Percentiles rank a stretch among this genome's conserved stretches.
These are phyloP conservation scores for Irena cyanogastra DNA, from an alignment of 2,113 vertebrate species.

Conservation along the genomic window DNA sequence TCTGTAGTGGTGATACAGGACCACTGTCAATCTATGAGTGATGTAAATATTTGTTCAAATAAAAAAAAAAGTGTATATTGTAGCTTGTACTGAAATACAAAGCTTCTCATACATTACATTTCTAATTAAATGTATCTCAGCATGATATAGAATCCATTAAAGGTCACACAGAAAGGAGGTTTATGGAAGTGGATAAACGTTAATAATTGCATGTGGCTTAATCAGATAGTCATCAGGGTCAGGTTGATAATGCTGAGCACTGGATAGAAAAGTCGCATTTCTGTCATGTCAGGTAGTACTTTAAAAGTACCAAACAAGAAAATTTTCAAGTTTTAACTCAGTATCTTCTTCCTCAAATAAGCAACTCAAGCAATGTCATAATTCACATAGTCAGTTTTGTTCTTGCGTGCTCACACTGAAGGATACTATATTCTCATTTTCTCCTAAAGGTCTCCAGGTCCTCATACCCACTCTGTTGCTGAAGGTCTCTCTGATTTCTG, in stretches of 20 bases:
- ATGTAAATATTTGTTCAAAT: background rate
- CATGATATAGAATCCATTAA: background rate
- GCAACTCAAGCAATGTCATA: background rate
- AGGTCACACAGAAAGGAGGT: background rate
- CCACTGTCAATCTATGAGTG: background rate
- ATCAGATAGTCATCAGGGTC: background rate
- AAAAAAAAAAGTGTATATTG: background rate
- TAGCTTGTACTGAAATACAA: background rate
- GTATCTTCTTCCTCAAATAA: background rate
- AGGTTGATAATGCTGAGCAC: background rate
- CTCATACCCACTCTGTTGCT: background rate
- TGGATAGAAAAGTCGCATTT: background rate
- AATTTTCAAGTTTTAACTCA: background rate
- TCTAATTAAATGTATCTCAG: background rate
- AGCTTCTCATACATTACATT: background rate
- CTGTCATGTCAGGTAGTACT: background rate
- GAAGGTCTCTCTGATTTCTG: background rate
- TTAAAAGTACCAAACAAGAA: background rate
- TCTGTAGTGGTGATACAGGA: background rate
- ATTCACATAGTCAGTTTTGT: background rate
- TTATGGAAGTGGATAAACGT: background rate
- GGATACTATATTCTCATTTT: background rate
- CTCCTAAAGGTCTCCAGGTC: background rate
- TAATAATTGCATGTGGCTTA: background rate
- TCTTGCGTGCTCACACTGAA: background rate